Conservation (phyloP, 2,113 vertebrate species). For the Chaetorhynchus papuensis region DNA sequence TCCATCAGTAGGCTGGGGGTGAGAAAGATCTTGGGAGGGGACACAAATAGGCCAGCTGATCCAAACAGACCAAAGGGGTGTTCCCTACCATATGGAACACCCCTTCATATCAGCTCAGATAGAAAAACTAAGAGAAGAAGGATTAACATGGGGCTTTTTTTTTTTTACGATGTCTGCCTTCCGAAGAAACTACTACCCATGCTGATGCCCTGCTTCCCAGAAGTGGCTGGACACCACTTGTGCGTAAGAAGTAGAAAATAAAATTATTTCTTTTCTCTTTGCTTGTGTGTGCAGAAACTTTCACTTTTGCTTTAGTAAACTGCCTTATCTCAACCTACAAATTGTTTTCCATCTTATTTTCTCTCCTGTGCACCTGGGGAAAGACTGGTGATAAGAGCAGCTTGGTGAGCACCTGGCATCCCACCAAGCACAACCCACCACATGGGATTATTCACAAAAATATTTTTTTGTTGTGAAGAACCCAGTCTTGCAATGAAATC, state of each 20-base stretch:
- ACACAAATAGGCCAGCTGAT: background rate
- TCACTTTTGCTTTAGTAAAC: background rate
- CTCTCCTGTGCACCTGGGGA: background rate
- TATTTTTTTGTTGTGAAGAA: background rate
- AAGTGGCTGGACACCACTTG: background rate
- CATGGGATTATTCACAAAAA: background rate
- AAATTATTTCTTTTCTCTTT: background rate
- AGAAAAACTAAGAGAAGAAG: background rate
- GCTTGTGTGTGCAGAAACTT: background rate
- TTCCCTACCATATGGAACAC: background rate
- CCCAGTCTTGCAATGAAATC: background rate
- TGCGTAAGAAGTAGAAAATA: background rate
- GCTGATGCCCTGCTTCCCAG: background rate
- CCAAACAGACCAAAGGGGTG: background rate
- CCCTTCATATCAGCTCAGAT: background rate
- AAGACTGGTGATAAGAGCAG: background rate
- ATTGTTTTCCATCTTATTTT: background rate
- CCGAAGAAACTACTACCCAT: fast-evolving
- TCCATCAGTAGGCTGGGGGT: too few species aligned
- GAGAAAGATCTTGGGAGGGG: background rate
- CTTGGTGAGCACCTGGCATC: background rate
- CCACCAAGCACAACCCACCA: background rate
- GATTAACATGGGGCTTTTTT: background rate
- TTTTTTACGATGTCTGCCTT: background rate
- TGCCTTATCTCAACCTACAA: background rate